Conservation (phyloP, 2,888 invertebrate species). For the Galeopsomyia nigrocyanea region DNA sequence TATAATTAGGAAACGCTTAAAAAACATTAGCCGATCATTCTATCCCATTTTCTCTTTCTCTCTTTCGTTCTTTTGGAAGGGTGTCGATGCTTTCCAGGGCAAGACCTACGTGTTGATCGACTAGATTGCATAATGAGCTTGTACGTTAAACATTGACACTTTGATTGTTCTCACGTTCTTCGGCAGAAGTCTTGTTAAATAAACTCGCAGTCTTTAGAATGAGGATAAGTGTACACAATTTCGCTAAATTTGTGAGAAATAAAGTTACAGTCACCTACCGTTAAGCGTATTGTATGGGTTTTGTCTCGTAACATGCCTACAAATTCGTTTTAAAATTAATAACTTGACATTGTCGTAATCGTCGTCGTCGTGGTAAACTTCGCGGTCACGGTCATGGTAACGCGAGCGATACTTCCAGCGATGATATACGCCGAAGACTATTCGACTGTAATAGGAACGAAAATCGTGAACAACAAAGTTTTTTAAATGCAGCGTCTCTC, state of each 20-base stretch:
- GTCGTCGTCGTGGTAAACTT: constrained; percentile 25
- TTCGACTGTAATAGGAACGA: constrained; percentile 42
- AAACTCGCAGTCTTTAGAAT: constrained; percentile 36
- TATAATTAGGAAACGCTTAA: constrained; percentile 36
- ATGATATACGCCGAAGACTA: constrained; percentile 45
- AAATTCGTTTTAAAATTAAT: constrained; percentile 36
- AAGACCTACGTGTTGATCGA: constrained; percentile 35
- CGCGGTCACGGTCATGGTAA: constrained; percentile 10
- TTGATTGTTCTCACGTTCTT: constrained; percentile 42
- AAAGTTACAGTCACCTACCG: constrained; percentile 24
- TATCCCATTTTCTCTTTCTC: constrained; percentile 1
- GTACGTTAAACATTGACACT: constrained; percentile 32
- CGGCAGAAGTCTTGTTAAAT: constrained; percentile 24
- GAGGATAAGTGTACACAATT: not conserved
- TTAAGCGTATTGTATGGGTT: constrained; percentile 24
- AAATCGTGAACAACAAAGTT: constrained; percentile 44
- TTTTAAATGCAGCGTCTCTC: constrained; percentile 67
- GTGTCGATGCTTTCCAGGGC: constrained; percentile 24
- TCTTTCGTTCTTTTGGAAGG: not conserved
- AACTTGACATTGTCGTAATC: constrained; percentile 40
- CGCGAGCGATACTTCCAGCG: constrained; percentile 41
- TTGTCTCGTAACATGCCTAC: constrained; percentile 35
- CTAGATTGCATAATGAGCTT: constrained; percentile 45
- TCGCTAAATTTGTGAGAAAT: constrained; percentile 20
- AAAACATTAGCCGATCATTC: constrained; percentile 41